These are phyloP conservation scores for Polypterus bichir DNA, from an alignment of 2,113 vertebrate genomes.

Conservation along the genomic window DNA sequence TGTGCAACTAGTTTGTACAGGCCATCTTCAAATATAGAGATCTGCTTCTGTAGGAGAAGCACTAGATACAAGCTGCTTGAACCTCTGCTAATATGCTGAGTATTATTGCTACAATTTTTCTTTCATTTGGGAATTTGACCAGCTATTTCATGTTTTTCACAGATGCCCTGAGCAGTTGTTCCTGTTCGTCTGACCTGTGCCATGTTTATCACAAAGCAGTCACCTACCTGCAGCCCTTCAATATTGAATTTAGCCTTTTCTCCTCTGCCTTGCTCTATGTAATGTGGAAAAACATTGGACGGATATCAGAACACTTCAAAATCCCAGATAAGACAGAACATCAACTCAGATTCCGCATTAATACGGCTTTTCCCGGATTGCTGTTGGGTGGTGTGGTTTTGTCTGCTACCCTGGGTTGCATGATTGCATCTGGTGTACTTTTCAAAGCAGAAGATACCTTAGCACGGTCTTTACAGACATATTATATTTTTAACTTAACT, in stretches of 20 bases:
- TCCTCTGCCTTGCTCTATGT: conserved; percentile 29
- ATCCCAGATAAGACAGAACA: background rate
- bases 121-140: too few species aligned
- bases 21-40: too few species aligned
- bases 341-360: conserved; percentile 15
- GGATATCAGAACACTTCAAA: background rate
- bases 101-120: too few species aligned
- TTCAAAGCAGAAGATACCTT: conserved; percentile 18
- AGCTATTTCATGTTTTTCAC: background rate
- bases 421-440: conserved; percentile 28
- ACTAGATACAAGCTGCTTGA: too few species aligned
- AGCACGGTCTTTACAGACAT: conserved; percentile 22
- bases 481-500: conserved; percentile 25
- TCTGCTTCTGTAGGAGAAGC: too few species aligned
- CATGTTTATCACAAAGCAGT: conserved; percentile 26
- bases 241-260: conserved; percentile 30
- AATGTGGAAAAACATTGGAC: conserved; percentile 27
- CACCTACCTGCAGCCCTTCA: conserved; percentile 26
- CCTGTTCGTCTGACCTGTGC: conserved; percentile 22
- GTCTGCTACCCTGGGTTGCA: conserved; percentile 24
- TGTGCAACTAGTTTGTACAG: too few species aligned
- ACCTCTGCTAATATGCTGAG: too few species aligned
- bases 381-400: conserved; percentile 25
- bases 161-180: conserved; percentile 15
- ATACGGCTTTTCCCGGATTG: conserved; percentile 21